Percentiles rank a stretch among this genome's conserved stretches.
Conservation (phyloP, 2,113 vertebrate genomes). For the Emydocephalus ijimae region DNA sequence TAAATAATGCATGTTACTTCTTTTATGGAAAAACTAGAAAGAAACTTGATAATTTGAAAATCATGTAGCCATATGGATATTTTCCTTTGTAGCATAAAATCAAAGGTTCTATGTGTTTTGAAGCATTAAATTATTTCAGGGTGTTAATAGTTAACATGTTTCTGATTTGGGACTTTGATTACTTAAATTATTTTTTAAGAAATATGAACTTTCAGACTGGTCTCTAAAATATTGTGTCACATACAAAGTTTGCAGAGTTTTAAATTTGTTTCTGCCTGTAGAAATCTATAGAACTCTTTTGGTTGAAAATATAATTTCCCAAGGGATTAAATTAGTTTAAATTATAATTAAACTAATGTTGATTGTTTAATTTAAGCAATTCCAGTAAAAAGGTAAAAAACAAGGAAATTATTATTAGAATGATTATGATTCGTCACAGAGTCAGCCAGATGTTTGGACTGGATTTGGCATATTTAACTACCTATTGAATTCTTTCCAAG, state of each 20-base stretch:
- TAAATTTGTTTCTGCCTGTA: background rate
- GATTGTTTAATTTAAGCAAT: constrained; percentile 24
- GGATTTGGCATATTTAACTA: background rate
- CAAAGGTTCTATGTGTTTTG: constrained; percentile 3
- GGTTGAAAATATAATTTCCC: background rate
- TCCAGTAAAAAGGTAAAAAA: constrained; percentile 30
- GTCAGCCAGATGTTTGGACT: background rate
- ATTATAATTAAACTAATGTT: background rate
- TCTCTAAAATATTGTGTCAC: constrained; percentile 9
- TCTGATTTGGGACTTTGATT: background rate
- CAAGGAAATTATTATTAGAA: background rate
- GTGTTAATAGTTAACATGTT: background rate
- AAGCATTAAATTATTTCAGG: constrained; percentile 32
- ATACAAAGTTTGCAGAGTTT: background rate
- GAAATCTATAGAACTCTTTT: background rate
- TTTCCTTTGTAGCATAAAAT: constrained; percentile 43
- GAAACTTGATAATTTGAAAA: constrained; percentile 16
- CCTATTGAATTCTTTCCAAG: background rate
- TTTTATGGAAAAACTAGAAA: constrained; percentile 52
- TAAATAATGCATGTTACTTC: constrained; percentile 69
- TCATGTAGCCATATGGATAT: constrained; percentile 37
- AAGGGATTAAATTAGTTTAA: background rate
- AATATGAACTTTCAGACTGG: background rate
- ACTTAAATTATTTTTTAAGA: constrained; percentile 10
- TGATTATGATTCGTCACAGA: background rate